Evolutionary conservation across 2,113 vertebrate genomes (phyloP), one percentile per base, ranked within the genome.

Genomic region (Cavia porcellus): DNA sequence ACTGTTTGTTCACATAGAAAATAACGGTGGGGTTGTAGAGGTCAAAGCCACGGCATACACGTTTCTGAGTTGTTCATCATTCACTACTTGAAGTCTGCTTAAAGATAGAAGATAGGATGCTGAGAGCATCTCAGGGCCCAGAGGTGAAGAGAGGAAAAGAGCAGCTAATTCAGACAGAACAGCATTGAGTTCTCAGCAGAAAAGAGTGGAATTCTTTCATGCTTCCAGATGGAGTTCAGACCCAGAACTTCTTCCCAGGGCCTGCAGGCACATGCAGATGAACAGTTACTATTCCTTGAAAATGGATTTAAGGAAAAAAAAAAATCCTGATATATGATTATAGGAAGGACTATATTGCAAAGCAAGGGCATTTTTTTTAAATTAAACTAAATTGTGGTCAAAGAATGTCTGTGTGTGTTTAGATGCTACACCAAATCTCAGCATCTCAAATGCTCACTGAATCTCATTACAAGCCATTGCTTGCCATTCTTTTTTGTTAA

Each of bases 1-100:
- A 24, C 90, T 93, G 66, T 86, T 93, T 35, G 83, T 93, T 95
- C 82, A 94, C 55, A n/a, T 92, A 90, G 77, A 92, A 95, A 96
- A 92, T 96, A 82, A 94, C 87, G 35, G n/a, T 62, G 79, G 57
- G 74, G 57, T 92, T 83, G 61, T 30, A n/a, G 83, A 97, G 95
- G 86, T 91, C 92, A 91, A 83, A 95, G 50, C 86, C 74, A 68
- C 57, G 42, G 62, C 57, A 64, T 59, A 55, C 68, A 70, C 84
- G 61, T 96, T 93, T 95, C 32, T 75, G 35, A 80, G 72, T 66
- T 89, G 61, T 62, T 85, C 66, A 66, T 96, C 77, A 77, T 68
- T 86, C 22, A 55, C 30, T 88, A 22, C n/a, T 92, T 95, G 70
- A 68, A 90, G 57, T 38, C 57, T 17, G 66, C 66, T 91, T 96